Conservation (phyloP, 2,113 vertebrate genomes). For the Misgurnus mizolepis region DNA sequence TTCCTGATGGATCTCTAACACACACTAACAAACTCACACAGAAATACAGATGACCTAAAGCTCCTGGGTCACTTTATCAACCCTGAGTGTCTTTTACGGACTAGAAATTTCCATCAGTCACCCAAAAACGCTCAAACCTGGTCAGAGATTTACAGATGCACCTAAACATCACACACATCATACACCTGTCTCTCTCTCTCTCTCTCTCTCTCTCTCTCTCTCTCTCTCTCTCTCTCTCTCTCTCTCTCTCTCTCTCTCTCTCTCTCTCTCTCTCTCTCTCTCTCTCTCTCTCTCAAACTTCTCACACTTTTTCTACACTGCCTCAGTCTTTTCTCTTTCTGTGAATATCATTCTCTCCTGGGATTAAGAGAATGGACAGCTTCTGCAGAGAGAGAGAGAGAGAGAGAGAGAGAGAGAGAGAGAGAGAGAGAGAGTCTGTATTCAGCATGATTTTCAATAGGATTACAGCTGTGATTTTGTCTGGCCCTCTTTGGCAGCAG, state of each 20-base stretch:
- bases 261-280: too few relatives aligned
- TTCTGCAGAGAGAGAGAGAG: constrained; percentile 15
- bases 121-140: neutral
- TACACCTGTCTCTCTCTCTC: neutral
- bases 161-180: constrained; percentile 11
- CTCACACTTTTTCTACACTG: neutral
- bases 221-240: neutral
- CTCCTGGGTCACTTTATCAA: constrained; percentile 16
- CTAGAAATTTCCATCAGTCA: constrained; percentile 12
- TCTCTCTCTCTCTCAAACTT: neutral
- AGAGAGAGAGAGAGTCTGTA: constrained; percentile 23
- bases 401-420: too few relatives aligned
- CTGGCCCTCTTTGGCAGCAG: constrained; percentile 5
- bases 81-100: neutral
- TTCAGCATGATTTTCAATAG: constrained; percentile 34
- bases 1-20: neutral
- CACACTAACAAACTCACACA: neutral
- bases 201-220: neutral
- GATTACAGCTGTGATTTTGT: constrained; percentile 35
- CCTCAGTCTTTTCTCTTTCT: neutral
- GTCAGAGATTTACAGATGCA: neutral
- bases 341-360: neutral
- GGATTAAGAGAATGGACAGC: constrained; percentile 17
- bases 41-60: constrained; percentile 11
- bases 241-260: too few relatives aligned